Percentiles rank a stretch among this genome's conserved stretches.
These are phyloP conservation scores for Ormyrus nitidulus DNA, from an alignment of 2,888 invertebrate genomes.

Conservation along the genomic window DNA sequence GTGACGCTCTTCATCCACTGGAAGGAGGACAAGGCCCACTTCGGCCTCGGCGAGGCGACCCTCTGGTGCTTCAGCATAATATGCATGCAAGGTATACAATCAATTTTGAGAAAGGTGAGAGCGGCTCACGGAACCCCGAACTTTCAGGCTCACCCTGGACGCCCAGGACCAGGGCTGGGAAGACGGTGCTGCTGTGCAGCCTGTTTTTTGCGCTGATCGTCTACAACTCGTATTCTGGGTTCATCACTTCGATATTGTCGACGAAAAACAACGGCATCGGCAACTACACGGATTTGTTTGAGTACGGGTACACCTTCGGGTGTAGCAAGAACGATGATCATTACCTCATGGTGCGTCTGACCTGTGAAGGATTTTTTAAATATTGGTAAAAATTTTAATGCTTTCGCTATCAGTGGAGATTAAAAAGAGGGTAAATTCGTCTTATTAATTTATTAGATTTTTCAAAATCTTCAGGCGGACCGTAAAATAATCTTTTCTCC, in stretches of 20 bases:
- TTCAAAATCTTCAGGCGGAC: no score
- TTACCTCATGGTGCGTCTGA: constrained; percentile 78
- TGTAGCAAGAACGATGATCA: constrained; percentile 81
- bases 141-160: constrained; percentile 79
- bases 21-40: constrained; percentile 69
- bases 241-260: constrained; percentile 82
- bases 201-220: constrained; percentile 80
- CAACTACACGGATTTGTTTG: constrained; percentile 79
- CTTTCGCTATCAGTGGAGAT: no score
- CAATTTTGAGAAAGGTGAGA: no score
- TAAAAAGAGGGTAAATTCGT: no score
- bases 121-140: no score
- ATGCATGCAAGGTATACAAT: constrained; percentile 80
- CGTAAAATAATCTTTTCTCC: no score
- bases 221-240: constrained; percentile 82
- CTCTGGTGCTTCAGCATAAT: constrained; percentile 81
- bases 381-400: no score
- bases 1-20: constrained; percentile 66
- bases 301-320: constrained; percentile 80
- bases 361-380: no score
- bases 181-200: constrained; percentile 78
- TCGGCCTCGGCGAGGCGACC: constrained; percentile 77
- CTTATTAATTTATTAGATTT: no score
- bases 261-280: constrained; percentile 78
- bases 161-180: constrained; percentile 78